Conservation (phyloP, 1,140 invertebrate species). For the Magallana ariakensis region DNA sequence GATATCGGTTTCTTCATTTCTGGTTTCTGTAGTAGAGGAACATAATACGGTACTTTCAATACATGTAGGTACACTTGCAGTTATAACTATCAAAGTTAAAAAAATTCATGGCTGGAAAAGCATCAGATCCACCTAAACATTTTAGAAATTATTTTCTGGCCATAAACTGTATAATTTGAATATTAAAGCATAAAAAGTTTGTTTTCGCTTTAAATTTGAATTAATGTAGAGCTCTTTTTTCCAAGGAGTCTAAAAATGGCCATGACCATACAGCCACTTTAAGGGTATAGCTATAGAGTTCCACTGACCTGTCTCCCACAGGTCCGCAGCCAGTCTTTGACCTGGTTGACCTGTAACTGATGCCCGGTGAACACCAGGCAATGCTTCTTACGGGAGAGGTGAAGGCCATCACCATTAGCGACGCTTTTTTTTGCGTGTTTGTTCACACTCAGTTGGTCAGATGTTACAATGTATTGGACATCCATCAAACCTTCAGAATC, state of each 20-base stretch:
- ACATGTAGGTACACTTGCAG: too few relatives aligned
- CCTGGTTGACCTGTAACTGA: conserved; percentile 60
- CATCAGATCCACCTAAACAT: too few relatives aligned
- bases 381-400: conserved; percentile 49
- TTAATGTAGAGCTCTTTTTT: too few relatives aligned
- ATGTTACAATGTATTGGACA: conserved; percentile 66
- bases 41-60: background rate
- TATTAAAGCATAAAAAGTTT: too few relatives aligned
- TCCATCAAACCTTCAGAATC: conserved; percentile 61
- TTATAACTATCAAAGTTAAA: too few relatives aligned
- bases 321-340: conserved; percentile 73
- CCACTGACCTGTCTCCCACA: conserved; percentile 71
- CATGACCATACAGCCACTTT: too few relatives aligned
- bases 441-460: conserved; percentile 55
- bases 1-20: conserved; percentile 68
- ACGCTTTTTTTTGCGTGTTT: conserved; percentile 25
- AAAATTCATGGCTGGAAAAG: too few relatives aligned
- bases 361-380: conserved; percentile 72
- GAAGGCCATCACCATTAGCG: conserved; percentile 51
- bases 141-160: too few relatives aligned
- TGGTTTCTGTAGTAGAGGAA: conserved; percentile 68
- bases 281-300: too few relatives aligned
- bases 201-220: too few relatives aligned
- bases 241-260: too few relatives aligned
- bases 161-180: too few relatives aligned